A percentile compares a stretch with the other conserved stretches of the same genome.
Evolutionary conservation across 2,113 vertebrate species (phyloP).

Genomic region (Eptesicus fuscus): DNA sequence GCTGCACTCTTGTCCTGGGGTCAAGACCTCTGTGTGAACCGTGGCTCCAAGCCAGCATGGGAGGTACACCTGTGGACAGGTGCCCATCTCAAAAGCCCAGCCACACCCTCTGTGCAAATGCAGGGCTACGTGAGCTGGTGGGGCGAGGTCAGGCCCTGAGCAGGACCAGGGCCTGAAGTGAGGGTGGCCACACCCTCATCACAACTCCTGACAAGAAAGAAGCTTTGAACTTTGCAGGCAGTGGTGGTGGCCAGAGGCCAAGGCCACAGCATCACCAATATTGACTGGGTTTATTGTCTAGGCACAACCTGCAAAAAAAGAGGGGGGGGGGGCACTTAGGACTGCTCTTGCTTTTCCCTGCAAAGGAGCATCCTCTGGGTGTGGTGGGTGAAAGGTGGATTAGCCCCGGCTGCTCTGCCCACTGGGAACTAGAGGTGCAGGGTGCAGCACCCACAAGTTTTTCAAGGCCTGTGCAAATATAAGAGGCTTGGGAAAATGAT

Average conservation of each 20-base stretch:
- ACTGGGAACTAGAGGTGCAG: background rate
- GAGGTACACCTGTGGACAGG: background rate
- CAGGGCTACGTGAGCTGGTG: background rate
- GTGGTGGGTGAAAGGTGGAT: background rate
- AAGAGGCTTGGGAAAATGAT: background rate
- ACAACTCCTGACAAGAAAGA: conserved; percentile 23
- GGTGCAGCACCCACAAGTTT: background rate
- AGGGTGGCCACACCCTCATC: background rate
- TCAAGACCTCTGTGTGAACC: background rate
- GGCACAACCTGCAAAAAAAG: background rate
- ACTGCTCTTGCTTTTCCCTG: background rate
- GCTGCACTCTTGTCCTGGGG: background rate
- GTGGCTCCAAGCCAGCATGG: background rate
- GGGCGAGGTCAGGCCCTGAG: background rate
- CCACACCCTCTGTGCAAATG: conserved; percentile 37
- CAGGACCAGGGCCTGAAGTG: background rate
- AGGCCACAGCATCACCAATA: background rate
- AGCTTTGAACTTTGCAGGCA: conserved; percentile 60
- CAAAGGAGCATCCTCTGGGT: background rate
- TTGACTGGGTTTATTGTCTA: conserved; percentile 24
- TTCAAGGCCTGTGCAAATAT: background rate
- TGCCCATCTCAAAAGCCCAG: background rate
- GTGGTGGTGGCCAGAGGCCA: conserved; percentile 36
- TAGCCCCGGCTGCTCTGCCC: background rate
- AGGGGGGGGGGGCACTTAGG: background rate